phyloP scores from a whole-genome alignment of 2,888 invertebrate genomes.

The Marasmarcha lunaedactyla region DNA sequence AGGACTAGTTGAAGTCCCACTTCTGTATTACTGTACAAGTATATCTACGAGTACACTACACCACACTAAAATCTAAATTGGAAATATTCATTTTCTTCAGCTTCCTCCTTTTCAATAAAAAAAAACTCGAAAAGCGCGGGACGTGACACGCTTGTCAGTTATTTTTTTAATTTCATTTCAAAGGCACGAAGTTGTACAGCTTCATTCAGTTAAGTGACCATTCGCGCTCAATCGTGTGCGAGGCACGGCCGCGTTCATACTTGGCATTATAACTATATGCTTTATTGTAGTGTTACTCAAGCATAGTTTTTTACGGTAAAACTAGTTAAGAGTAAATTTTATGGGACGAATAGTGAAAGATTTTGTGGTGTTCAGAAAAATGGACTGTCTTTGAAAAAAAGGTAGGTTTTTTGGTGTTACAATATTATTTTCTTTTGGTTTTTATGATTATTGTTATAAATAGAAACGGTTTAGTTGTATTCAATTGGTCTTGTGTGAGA shows the following conservation, averaged over 20 bases:
- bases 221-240: conserved; percentile 50
- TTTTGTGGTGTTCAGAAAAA: conserved; percentile 27
- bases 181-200: conserved; percentile 46
- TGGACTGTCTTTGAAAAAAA: conserved; percentile 51
- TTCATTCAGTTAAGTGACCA: conserved; percentile 36
- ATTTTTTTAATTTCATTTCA: conserved; percentile 51
- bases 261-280: conserved; percentile 18
- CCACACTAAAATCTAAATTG: no score
- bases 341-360: background rate
- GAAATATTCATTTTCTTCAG: no score
- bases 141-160: no score
- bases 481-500: no score
- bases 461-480: no score
- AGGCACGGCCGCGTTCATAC: conserved; percentile 34
- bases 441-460: no score
- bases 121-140: no score
- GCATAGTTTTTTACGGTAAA: conserved; percentile 24
- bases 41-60: no score
- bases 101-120: no score
- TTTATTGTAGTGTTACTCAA: conserved; percentile 27
- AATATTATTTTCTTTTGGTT: conserved; percentile 32
- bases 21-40: no score
- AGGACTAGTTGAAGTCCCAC: no score
- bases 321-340: conserved; percentile 10
- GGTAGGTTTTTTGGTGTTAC: conserved; percentile 39